Conservation (phyloP, 2,113 vertebrate species). For the Ptilorrhoa leucosticta region DNA sequence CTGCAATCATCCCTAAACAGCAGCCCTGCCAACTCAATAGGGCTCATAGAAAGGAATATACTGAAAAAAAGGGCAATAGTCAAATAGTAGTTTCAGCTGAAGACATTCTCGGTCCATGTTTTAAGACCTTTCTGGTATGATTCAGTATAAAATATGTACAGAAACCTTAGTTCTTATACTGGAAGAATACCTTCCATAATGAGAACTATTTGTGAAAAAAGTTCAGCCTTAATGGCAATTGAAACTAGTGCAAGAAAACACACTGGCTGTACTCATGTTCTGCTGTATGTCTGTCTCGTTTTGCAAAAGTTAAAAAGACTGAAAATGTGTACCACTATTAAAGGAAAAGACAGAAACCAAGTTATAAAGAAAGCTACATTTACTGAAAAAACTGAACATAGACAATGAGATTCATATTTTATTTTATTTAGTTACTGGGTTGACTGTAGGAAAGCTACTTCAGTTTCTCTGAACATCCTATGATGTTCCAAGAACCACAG, state of each 20-base stretch:
- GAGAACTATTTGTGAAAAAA: neutral
- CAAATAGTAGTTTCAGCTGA: neutral
- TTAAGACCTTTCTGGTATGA: neutral
- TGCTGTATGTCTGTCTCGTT: neutral
- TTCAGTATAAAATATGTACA: fast-evolving
- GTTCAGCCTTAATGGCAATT: neutral
- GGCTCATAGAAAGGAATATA: neutral
- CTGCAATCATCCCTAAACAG: neutral
- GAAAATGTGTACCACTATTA: neutral
- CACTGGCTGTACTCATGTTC: neutral
- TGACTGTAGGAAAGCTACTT: neutral
- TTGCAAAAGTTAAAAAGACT: neutral
- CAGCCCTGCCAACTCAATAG: neutral
- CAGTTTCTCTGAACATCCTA: neutral
- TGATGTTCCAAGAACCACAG: neutral
- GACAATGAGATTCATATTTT: neutral
- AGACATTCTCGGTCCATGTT: neutral
- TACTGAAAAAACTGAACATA: neutral
- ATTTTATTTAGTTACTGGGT: neutral
- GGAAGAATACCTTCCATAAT: neutral
- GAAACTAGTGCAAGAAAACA: neutral
- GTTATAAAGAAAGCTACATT: neutral
- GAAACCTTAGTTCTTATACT: neutral
- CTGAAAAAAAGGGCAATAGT: neutral
- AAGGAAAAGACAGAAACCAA: neutral